Conservation (phyloP, 2,888 invertebrate species). For the Steinernema hermaphroditum region DNA sequence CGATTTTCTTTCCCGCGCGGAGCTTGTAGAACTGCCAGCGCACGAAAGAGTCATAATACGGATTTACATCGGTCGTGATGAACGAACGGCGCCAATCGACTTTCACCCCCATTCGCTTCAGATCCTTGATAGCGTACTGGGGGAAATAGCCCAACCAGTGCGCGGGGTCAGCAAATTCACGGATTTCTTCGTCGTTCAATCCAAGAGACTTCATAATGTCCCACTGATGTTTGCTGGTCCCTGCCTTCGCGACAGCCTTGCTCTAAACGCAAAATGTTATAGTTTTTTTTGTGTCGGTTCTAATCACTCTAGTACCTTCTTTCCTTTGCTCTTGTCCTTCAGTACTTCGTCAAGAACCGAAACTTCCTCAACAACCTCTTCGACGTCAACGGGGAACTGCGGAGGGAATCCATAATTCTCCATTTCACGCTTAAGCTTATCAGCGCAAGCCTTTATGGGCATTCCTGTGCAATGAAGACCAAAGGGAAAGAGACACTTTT, state of each 20-base stretch:
- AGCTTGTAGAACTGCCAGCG: constrained; percentile 91
- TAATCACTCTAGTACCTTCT: constrained; percentile 69
- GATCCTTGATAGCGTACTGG: constrained; percentile 82
- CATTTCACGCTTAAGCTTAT: constrained; percentile 91
- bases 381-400: constrained; percentile 67
- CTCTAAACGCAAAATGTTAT: constrained; percentile 74
- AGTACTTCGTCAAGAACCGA: constrained; percentile 69
- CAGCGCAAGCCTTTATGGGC: constrained; percentile 95
- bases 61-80: constrained; percentile 95
- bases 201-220: constrained; percentile 95
- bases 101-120: constrained; percentile 83
- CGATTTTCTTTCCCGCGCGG: constrained; percentile 83
- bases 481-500: constrained; percentile 89
- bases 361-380: constrained; percentile 69
- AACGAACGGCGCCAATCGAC: constrained; percentile 97
- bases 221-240: constrained; percentile 90
- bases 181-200: constrained; percentile 85
- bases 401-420: constrained; percentile 89
- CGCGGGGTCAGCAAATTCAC: constrained; percentile 82
- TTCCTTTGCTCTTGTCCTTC: constrained; percentile 87
- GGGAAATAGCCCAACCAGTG: constrained; percentile 98
- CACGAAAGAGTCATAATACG: constrained; percentile 95
- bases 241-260: constrained; percentile 89
- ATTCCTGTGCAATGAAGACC: constrained; percentile 99
- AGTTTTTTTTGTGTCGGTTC: neutral